These are phyloP conservation scores for Andrena minutula DNA, from an alignment of 2,888 invertebrate species.

Conservation along the genomic window DNA sequence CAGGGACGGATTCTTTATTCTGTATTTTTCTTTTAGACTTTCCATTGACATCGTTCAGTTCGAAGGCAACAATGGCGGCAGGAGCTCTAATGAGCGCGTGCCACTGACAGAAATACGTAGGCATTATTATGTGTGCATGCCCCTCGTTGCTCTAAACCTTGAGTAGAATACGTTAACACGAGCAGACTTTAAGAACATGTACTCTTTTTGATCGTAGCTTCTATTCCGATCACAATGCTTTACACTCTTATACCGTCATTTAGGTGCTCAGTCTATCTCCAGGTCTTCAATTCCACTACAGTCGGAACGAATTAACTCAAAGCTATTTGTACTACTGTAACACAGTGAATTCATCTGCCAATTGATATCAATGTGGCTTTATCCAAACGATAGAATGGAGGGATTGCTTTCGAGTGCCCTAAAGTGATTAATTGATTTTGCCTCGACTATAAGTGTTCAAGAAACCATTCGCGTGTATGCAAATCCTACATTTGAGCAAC, in stretches of 20 bases:
- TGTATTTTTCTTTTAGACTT: constrained; percentile 66
- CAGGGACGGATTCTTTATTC: constrained; percentile 66
- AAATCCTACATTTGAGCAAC: too few relatives aligned
- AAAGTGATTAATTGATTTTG: too few relatives aligned
- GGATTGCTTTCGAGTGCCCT: too few relatives aligned
- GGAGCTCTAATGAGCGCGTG: constrained; percentile 84
- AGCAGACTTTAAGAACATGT: constrained; percentile 6
- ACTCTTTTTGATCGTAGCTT: not conserved
- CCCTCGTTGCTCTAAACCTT: constrained; percentile 39
- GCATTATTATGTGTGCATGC: constrained; percentile 70
- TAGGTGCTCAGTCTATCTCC: not conserved
- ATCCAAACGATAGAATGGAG: too few relatives aligned
- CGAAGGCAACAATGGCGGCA: constrained; percentile 66
- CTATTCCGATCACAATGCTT: not conserved
- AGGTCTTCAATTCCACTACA: too few relatives aligned
- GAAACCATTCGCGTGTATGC: too few relatives aligned
- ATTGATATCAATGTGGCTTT: too few relatives aligned
- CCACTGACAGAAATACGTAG: constrained; percentile 78
- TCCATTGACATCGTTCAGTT: constrained; percentile 62
- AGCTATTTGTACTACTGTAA: too few relatives aligned
- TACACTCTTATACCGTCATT: not conserved
- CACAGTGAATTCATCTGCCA: too few relatives aligned
- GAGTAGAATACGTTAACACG: constrained; percentile 40
- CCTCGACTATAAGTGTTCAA: too few relatives aligned
- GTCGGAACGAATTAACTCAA: too few relatives aligned